Evolutionary conservation across 2,888 invertebrate genomes (phyloP), one percentile per base, ranked within the genome.

Genomic region (Macropis europaea): DNA sequence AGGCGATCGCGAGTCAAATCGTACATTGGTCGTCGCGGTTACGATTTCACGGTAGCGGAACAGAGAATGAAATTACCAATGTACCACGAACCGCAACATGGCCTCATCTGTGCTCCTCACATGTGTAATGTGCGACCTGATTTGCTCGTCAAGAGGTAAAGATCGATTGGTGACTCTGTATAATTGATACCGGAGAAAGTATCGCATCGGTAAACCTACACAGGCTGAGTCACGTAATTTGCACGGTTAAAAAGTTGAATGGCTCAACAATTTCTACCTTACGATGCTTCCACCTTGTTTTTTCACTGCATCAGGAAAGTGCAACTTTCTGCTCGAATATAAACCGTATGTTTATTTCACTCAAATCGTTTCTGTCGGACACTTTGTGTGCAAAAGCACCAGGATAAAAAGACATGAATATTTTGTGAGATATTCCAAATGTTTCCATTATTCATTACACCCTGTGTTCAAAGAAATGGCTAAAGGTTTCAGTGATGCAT

Each of bases 21-120:
- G 17, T 30, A 19, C 38, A n/a, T n/a, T n/a, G 13, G 24, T 32
- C 19, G 34, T 11, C 11, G 11, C 34, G n/a, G 71, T 71, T 63
- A 63, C 53, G 32, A 63, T 72, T 72, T 70, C 63, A 57, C 63
- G 63, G 40, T 70, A 53, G 47, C 57, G 40, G 47, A 70, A 63
- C 70, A 32, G 53, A 63, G 71, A 72, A 57, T 63, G 71, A 59
- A 59, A 63, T 72, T 72, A 54, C 52, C 53, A 32, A 32, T 15
- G 70, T 17, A 53, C 71, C 71, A 22, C 57, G 47, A 63, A 70
- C 63, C 71, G 62, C 70, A 69, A 56, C 32, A 22, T 11, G 42
- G 32, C 30, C 38, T 56, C 34, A 36, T 15, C 32, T 42, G 13
- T 32, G 30, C 34, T 13, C 22, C n/a, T 11, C 6, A 13, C 13